A percentile compares a stretch with the other conserved stretches of the same genome.
These are phyloP conservation scores for Agelas oroides DNA, from an alignment of 37 sponge, comb jelly and placozoan genomes.

Conservation along the genomic window DNA sequence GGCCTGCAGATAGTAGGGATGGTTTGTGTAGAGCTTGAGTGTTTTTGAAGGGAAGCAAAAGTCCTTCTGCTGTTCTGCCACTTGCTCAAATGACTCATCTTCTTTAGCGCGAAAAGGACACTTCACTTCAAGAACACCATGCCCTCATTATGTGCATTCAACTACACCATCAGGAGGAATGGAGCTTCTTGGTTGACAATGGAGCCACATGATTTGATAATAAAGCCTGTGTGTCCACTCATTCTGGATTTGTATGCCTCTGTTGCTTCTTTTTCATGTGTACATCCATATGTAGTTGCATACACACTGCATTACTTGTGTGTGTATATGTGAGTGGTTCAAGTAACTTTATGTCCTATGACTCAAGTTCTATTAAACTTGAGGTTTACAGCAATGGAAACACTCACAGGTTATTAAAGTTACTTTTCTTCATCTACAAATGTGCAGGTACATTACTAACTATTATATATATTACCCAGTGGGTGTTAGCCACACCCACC, in stretches of 20 bases:
- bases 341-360: too few species aligned
- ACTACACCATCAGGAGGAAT: slow-evolving; percentile 22
- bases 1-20: slow-evolving; percentile 12
- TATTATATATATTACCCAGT: too few species aligned
- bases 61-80: background rate
- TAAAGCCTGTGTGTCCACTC: slow-evolving; percentile 9
- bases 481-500: too few species aligned
- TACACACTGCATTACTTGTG: too few species aligned
- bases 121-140: slow-evolving; percentile 21
- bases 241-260: slow-evolving; percentile 24
- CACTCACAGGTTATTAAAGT: too few species aligned
- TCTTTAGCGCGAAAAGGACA: background rate
- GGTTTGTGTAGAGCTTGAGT: background rate
- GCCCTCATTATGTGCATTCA: background rate
- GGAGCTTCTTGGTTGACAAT: background rate
- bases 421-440: too few species aligned
- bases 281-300: slow-evolving; percentile 20
- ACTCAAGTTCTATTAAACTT: too few species aligned
- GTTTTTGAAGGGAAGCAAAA: background rate
- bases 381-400: too few species aligned
- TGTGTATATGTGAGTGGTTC: too few species aligned
- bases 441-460: too few species aligned
- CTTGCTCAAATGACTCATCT: background rate
- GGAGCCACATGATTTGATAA: slow-evolving; percentile 1
- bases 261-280: slow-evolving; percentile 41